Percentiles rank a stretch among this genome's conserved stretches.
phyloP scores from a whole-genome alignment of 2,797 vertebrate species.

The Tangara arthus region DNA sequence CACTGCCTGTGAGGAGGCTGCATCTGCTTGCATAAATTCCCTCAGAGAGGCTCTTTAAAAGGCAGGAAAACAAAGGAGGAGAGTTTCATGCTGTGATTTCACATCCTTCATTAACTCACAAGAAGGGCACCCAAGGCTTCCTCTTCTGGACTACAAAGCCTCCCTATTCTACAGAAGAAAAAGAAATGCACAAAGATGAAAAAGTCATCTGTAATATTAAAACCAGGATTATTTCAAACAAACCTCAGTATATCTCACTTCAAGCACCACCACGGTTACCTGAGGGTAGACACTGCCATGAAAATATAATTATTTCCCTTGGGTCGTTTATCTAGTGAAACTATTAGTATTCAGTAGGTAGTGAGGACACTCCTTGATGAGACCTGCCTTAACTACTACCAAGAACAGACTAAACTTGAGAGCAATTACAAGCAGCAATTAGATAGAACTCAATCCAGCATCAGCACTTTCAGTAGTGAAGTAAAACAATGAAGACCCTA shows the following conservation, averaged over 20 bases:
- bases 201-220: neutral
- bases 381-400: neutral
- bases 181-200: neutral
- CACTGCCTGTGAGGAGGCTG: neutral
- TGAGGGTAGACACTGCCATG: neutral
- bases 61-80: neutral
- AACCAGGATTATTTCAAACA: neutral
- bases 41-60: neutral
- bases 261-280: neutral
- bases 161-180: neutral
- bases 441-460: neutral
- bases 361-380: neutral
- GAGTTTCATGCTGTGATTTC: neutral
- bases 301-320: neutral
- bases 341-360: neutral
- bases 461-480: neutral
- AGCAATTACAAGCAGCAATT: neutral
- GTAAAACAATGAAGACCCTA: neutral
- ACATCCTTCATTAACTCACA: neutral
- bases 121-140: neutral
- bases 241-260: neutral
- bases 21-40: neutral
- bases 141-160: neutral
- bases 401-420: neutral
- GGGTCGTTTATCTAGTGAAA: neutral